These are phyloP conservation scores for Himantopus leucocephalus DNA, from an alignment of 2,113 vertebrate genomes.

Conservation along the genomic window DNA sequence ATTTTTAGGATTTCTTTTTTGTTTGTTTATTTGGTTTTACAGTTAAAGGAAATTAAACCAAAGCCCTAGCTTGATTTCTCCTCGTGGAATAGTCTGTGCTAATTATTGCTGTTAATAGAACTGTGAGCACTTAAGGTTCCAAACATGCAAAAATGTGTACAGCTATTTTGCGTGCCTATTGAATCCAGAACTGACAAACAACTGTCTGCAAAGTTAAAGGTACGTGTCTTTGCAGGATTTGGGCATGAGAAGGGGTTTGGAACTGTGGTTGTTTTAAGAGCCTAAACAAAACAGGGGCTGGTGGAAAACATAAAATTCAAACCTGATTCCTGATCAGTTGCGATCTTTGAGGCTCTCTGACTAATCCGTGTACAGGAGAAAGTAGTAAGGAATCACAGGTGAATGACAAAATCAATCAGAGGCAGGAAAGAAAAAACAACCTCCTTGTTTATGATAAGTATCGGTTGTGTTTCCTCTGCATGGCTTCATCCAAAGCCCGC, in stretches of 20 bases:
- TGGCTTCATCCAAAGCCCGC: neutral
- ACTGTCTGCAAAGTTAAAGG: neutral
- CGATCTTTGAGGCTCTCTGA: neutral
- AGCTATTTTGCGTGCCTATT: neutral
- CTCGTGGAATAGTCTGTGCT: neutral
- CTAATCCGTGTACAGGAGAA: neutral
- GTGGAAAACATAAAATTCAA: neutral
- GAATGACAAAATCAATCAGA: constrained; percentile 38
- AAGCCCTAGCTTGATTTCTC: neutral
- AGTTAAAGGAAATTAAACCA: neutral
- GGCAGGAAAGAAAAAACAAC: neutral
- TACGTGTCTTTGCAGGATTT: neutral
- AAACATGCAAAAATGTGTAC: neutral
- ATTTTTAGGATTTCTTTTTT: neutral
- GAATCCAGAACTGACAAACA: neutral
- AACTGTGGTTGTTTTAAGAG: neutral
- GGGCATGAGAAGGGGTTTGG: neutral
- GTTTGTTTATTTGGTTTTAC: neutral
- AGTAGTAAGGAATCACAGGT: neutral
- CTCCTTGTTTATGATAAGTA: neutral
- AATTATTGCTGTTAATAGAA: constrained; percentile 26
- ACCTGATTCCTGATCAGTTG: neutral
- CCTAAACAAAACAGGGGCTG: neutral
- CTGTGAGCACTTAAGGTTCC: neutral
- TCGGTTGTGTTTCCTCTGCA: neutral